Evolutionary conservation across 2,888 invertebrate genomes (phyloP), one percentile per base, ranked within the genome.

Genomic region (Melieria omissa): DNA sequence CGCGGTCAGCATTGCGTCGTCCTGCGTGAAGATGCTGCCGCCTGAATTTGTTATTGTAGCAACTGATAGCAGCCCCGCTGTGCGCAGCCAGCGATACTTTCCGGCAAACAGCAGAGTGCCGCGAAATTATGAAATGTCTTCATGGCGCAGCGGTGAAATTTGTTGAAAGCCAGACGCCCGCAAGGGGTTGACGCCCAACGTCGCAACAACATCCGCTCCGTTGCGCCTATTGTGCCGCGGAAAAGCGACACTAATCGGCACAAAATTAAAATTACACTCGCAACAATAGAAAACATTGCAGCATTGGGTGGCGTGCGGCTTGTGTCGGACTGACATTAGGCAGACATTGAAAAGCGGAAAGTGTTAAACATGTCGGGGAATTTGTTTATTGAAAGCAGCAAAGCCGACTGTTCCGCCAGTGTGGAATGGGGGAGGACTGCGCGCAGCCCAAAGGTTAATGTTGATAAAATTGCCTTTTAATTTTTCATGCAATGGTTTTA

Each of bases 311-410:
- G 46, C 42, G 57, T 58, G 46, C 58, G 47, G 57, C 41, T 47
- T 58, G 58, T 5, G 12, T 14, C 9, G 29, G 5, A 0, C 9
- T 66, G 58, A 58, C 29, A 49, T 46, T 41, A 5, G 47, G 29
- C 58, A 58, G 14, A 45, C 16, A 66, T 41, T 66, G 8, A 75
- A 64, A 74, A 75, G 78, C 78, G 81, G 80, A 81, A 83, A 83
- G 82, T 83, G 82, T 81, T 82, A 82, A 82, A 82, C 82, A 81
- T 83, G 81, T 78, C 81, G 77, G 77, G 80, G 82, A 83, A 82
- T 82, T 82, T 80, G 81, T 83, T 83, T 81, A 83, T 83, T 80
- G 83, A 78, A 74, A 57, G 9, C 54, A 12, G 12, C 44, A 16
- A 29, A 57, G 29, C 29, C 7, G 7, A 65, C 7, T 45, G 46